Evolutionary conservation across 2,113 vertebrate genomes (phyloP).

Genomic region (Onychorhynchus coronatus): DNA sequence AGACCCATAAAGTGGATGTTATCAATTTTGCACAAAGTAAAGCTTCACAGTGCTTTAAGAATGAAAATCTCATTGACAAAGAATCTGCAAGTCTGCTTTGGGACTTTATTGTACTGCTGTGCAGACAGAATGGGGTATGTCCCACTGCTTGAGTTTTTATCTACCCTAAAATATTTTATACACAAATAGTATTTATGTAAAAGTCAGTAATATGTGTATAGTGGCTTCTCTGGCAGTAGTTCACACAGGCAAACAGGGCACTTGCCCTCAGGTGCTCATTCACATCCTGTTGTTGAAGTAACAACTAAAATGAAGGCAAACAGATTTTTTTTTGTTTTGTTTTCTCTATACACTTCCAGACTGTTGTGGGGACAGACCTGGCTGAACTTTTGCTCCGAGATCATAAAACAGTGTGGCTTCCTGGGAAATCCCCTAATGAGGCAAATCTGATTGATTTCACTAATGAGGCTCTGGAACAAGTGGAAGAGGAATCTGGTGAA

Average conservation of each 20-base stretch:
- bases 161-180: background rate
- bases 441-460: constrained; percentile 97
- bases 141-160: background rate
- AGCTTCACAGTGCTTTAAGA: constrained; percentile 84
- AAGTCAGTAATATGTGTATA: background rate
- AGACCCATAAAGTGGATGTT: constrained; percentile 98
- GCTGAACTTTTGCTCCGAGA: constrained; percentile 92
- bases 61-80: constrained; percentile 86
- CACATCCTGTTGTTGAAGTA: background rate
- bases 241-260: background rate
- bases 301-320: background rate
- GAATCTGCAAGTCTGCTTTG: constrained; percentile 93
- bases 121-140: constrained; percentile 94
- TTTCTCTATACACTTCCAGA: constrained; percentile 66
- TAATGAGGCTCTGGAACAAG: constrained; percentile 86
- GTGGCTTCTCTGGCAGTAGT: background rate
- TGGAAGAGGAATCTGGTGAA: constrained; percentile 85
- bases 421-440: constrained; percentile 94
- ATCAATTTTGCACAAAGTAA: constrained; percentile 97
- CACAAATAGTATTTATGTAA: background rate
- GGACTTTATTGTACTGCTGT: constrained; percentile 92
- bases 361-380: constrained; percentile 94
- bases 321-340: background rate
- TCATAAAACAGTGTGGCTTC: constrained; percentile 93
- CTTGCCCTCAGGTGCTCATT: background rate